Evolutionary conservation across 2,888 invertebrate species (phyloP), one percentile per base, ranked within the genome.

Genomic region (Ametastegia equiseti): DNA sequence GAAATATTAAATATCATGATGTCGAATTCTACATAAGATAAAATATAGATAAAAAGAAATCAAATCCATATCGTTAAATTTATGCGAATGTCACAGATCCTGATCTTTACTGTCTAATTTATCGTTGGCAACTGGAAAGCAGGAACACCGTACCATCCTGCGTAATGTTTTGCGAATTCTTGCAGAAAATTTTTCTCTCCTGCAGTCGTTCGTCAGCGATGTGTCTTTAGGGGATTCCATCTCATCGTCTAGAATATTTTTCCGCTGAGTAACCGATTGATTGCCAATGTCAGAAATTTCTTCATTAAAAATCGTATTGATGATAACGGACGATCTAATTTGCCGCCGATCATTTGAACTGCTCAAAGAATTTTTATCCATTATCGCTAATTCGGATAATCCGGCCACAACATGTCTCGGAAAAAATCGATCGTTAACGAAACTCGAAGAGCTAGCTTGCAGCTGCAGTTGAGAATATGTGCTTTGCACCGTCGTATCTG

Each of bases 91-190:
- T 67, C 19, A 67, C 19, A 67, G 39, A 42, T 39, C 39, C 67
- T 67, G 67, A 67, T 67, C 39, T 3, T 19, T 13, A 36, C 15
- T 67, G 23, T 36, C 19, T n/a, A 67, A 67, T 67, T 67, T 67
- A 23, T n/a, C 36, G 15, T 60, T 30, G 23, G 15, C 19, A 42
- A n/a, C 42, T 6, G 47, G 27, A 2, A 71, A 45, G 3, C 71
- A 71, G 13, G 47, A 71, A 6, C 42, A 71, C 4, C 27, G 27
- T n/a, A 71, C 15, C 7, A 27, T 13, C 47, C 71, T 71, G 27
- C 71, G 27, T 11, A 71, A 71, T 15, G 27, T 27, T 15, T 30
- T 71, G 30, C 47, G 71, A 47, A 71, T 0, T 45, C 71, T 71
- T 47, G 71, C 30, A 2, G 47, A 71, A 3, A 71, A 13, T 71